Evolutionary conservation across 2,797 vertebrate species (phyloP).

Genomic region (Choloepus didactylus): DNA sequence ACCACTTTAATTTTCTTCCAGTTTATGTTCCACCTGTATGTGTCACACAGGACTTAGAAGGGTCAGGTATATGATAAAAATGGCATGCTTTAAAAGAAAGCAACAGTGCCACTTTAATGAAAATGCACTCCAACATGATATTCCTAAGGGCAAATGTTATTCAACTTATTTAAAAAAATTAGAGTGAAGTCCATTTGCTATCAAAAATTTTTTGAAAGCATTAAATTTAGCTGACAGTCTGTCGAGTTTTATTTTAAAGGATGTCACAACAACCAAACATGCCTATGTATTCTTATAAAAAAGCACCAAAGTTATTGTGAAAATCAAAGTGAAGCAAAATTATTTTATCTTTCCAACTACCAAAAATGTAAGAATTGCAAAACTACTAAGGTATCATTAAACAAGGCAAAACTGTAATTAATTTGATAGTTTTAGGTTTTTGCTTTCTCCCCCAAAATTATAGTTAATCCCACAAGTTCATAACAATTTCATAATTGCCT

Average conservation of each 20-base stretch:
- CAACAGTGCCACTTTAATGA: conserved; percentile 76
- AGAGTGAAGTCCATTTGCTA: conserved; percentile 67
- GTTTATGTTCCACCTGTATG: conserved; percentile 75
- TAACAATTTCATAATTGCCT: conserved; percentile 10
- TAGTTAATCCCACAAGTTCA: background rate
- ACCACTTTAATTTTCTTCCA: conserved; percentile 80
- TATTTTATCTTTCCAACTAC: conserved; percentile 51
- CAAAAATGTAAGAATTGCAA: background rate
- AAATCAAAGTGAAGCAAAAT: conserved; percentile 62
- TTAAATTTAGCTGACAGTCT: conserved; percentile 64
- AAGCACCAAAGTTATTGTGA: conserved; percentile 27
- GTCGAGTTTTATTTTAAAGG: conserved; percentile 61
- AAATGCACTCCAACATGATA: conserved; percentile 68
- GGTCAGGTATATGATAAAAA: conserved; percentile 77
- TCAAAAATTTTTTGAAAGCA: conserved; percentile 58
- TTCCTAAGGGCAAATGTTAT: conserved; percentile 81
- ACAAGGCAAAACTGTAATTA: background rate
- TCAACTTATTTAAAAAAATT: conserved; percentile 76
- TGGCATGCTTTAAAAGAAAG: conserved; percentile 85
- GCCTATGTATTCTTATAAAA: conserved; percentile 20
- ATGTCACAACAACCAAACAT: conserved; percentile 47
- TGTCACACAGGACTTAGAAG: conserved; percentile 70
- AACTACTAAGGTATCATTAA: background rate
- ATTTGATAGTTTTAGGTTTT: background rate
- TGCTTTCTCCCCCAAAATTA: conserved; percentile 54